Percentiles rank a stretch among this genome's conserved stretches.
Evolutionary conservation across 2,797 vertebrate genomes (phyloP).

Genomic region (Pangasius djambal): DNA sequence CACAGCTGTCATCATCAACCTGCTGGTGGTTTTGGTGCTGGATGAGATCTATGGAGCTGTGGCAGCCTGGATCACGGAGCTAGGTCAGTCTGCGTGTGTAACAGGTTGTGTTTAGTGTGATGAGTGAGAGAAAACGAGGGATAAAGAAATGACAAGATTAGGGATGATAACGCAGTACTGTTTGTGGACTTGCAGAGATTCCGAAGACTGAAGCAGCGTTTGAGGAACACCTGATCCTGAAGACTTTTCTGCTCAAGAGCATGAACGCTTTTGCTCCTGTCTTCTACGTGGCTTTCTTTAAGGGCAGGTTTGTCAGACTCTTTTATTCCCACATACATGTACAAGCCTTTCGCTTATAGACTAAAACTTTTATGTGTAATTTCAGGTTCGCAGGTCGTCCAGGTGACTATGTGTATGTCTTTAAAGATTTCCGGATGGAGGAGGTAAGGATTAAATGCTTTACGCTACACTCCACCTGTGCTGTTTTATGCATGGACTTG

Average conservation of each 20-base stretch:
- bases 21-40: constrained; percentile 91
- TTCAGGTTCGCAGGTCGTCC: constrained; percentile 92
- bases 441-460: constrained; percentile 75
- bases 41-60: constrained; percentile 95
- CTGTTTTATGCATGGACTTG: background rate
- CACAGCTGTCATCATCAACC: constrained; percentile 95
- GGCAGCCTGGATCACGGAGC: constrained; percentile 94
- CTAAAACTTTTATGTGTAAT: constrained; percentile 6
- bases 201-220: constrained; percentile 94
- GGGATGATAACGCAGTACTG: background rate
- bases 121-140: background rate
- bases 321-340: background rate
- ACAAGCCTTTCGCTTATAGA: background rate
- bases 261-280: constrained; percentile 97
- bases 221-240: constrained; percentile 93
- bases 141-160: background rate
- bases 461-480: background rate
- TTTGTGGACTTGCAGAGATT: constrained; percentile 78
- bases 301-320: constrained; percentile 85
- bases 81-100: constrained; percentile 76
- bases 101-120: background rate
- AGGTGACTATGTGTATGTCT: constrained; percentile 92
- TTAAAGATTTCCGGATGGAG: constrained; percentile 92
- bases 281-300: constrained; percentile 99
- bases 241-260: constrained; percentile 96